These are phyloP conservation scores for Diadegma fenestrale DNA, from an alignment of 2,888 invertebrate species.

Conservation along the genomic window DNA sequence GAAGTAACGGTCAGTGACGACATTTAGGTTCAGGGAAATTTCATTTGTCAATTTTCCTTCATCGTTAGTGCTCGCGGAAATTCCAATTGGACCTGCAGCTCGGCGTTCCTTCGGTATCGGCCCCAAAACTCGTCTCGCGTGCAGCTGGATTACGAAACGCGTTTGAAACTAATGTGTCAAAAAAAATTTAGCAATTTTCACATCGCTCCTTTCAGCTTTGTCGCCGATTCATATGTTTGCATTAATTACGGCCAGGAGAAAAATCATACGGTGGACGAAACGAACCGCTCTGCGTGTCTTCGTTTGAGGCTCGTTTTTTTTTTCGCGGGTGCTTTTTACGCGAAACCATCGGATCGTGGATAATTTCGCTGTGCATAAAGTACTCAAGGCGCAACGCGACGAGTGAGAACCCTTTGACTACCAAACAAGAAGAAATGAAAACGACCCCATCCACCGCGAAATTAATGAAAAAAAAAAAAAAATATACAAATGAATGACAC, in stretches of 20 bases:
- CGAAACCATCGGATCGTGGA: constrained; percentile 20
- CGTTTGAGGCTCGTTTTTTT: constrained; percentile 1
- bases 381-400: constrained; percentile 35
- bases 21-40: neutral
- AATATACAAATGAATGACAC: constrained; percentile 12
- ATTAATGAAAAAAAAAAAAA: constrained; percentile 29
- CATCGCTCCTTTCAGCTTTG: constrained; percentile 1
- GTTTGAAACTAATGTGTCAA: neutral
- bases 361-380: constrained; percentile 32
- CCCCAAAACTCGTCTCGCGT: neutral
- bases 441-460: constrained; percentile 47
- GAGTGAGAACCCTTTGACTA: constrained; percentile 50
- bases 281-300: constrained; percentile 18
- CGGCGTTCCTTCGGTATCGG: no score
- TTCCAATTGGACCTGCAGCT: neutral
- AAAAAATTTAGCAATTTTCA: neutral
- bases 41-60: neutral
- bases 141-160: neutral
- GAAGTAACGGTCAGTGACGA: no score
- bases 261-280: constrained; percentile 3
- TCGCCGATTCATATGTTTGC: neutral
- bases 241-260: constrained; percentile 4
- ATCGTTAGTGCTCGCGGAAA: neutral
- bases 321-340: neutral
- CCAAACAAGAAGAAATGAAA: neutral